Evolutionary conservation across 2,888 invertebrate species (phyloP), one percentile per base, ranked within the genome.

Genomic region (Synergus japonicus): DNA sequence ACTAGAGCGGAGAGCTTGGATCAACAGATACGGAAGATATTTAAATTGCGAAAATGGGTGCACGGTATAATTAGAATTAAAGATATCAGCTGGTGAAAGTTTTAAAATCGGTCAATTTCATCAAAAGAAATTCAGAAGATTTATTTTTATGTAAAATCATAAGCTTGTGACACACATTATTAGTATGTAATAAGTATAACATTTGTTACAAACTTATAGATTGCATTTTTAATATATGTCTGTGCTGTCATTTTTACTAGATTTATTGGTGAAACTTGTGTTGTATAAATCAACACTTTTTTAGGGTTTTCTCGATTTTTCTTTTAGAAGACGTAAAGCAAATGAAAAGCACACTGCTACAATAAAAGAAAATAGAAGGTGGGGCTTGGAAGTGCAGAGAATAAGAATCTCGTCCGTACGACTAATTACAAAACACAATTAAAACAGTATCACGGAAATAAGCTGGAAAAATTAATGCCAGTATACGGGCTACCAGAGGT

Each of bases 381-480:
- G 29, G 18, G 9, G 44, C 13, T 69, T 49, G 49, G n/a, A 54
- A 54, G 13, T 41, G 46, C 44, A 46, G 43, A 54, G 69, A 78
- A 67, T 46, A 29, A 76, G 46, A 81, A 66, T 64, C 79, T 82
- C 64, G 76, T 73, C 54, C 54, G 73, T n/a, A 73, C 49, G 82
- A 83, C 83, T 88, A 88, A 87, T 86, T 87, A 86, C 86, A 83
- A 88, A 87, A 85, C 83, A 88, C 84, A 85, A 86, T 87, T 87
- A 82, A 86, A 87, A 86, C 81, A 83, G 83, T 84, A 88, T 87
- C 86, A 82, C 82, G 84, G 80, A 82, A 86, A 80, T 84, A 78
- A 79, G 82, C 80, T 81, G 84, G 83, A 85, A 86, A 86, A 85
- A 81, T 83, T 82, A 83, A 82, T 83, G 85, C 83, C 79, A 78